Conservation (phyloP, 2,888 invertebrate species). For the Mesorhabditis sp. region DNA sequence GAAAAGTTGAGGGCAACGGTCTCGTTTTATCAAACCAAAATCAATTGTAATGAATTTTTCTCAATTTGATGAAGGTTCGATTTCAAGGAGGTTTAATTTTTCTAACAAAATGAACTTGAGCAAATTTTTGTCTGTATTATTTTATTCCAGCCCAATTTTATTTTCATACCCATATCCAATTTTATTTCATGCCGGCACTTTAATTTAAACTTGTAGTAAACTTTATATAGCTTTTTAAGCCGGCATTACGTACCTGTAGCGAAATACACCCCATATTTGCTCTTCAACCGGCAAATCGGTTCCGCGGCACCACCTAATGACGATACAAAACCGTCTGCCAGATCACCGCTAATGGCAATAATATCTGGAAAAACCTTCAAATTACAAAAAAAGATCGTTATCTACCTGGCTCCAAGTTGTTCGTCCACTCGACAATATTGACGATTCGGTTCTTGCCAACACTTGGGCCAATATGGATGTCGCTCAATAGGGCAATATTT, state of each 20-base stretch:
- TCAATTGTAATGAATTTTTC: background rate
- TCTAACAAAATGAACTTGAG: too few relatives aligned
- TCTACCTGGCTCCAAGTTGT: conserved; percentile 57
- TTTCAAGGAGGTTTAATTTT: too few relatives aligned
- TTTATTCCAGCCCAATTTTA: too few relatives aligned
- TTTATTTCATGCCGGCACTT: too few relatives aligned
- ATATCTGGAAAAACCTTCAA: conserved; percentile 51
- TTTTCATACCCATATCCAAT: too few relatives aligned
- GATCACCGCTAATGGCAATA: conserved; percentile 60
- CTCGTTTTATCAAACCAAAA: too few relatives aligned
- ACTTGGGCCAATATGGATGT: conserved; percentile 61
- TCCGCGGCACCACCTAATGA: conserved; percentile 52
- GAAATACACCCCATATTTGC: conserved; percentile 59
- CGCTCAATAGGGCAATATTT: conserved; percentile 58
- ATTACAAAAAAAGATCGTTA: background rate
- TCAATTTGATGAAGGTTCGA: background rate
- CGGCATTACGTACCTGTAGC: conserved; percentile 54
- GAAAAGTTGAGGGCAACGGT: too few relatives aligned
- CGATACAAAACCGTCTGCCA: conserved; percentile 59
- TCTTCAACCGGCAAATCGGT: conserved; percentile 54
- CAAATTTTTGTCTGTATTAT: too few relatives aligned
- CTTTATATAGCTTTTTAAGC: background rate
- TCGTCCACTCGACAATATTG: conserved; percentile 56
- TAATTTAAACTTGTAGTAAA: too few relatives aligned
- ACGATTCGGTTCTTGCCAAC: conserved; percentile 56